These are phyloP conservation scores for Tetramorium parvispinum DNA, from an alignment of 1,140 invertebrate species.

Conservation along the genomic window DNA sequence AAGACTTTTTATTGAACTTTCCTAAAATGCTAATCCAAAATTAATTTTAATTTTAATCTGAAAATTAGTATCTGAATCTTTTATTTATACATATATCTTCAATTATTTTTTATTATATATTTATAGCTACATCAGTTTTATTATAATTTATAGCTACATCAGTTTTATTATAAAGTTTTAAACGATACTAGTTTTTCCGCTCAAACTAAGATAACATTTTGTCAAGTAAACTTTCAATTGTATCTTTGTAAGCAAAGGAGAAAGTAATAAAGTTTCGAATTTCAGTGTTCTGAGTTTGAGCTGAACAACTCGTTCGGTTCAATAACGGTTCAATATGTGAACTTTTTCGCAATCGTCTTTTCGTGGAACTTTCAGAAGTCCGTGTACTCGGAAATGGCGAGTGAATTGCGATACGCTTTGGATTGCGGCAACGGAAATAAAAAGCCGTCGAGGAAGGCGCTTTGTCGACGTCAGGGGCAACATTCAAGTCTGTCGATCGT, in stretches of 20 bases:
- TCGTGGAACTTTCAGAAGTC: slow-evolving; percentile 86
- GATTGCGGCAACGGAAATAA: slow-evolving; percentile 84
- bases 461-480: slow-evolving; percentile 70
- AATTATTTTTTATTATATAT: neutral
- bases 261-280: neutral
- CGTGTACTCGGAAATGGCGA: slow-evolving; percentile 89
- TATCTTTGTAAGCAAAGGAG: neutral
- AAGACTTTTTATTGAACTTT: neutral
- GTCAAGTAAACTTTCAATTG: slow-evolving; percentile 3
- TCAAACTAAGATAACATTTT: neutral
- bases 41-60: neutral
- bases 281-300: slow-evolving; percentile 13
- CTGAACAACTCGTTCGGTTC: slow-evolving; percentile 28
- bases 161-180: neutral
- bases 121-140: neutral
- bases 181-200: neutral
- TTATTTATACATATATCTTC: neutral
- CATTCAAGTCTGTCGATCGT: slow-evolving; percentile 78
- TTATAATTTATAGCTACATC: neutral
- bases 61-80: neutral
- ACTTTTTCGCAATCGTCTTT: slow-evolving; percentile 52
- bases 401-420: slow-evolving; percentile 89
- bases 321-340: neutral
- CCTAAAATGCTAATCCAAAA: neutral
- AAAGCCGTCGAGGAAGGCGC: slow-evolving; percentile 68